A percentile compares a stretch with the other conserved stretches of the same genome.
Conservation (phyloP, 2,888 invertebrate genomes). For the Zeuzera pyrina region DNA sequence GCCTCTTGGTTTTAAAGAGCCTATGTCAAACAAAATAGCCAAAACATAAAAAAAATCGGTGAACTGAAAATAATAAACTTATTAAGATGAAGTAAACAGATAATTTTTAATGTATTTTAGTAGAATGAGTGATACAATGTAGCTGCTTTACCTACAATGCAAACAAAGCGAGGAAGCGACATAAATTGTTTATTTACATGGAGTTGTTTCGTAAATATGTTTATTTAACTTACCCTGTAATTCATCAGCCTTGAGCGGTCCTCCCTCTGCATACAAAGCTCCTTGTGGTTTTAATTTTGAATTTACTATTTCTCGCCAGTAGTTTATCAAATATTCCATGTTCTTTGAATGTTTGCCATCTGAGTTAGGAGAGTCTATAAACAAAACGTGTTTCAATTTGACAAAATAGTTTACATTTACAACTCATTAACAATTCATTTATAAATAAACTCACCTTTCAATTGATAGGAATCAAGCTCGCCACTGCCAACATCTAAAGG, state of each 20-base stretch:
- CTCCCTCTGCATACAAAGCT: conserved; percentile 57
- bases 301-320: conserved; percentile 47
- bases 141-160: conserved; percentile 40
- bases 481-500: conserved; percentile 57
- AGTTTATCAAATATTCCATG: conserved; percentile 58
- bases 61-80: conserved; percentile 30
- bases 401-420: not conserved
- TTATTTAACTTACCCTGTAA: conserved; percentile 39
- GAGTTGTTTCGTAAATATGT: conserved; percentile 8
- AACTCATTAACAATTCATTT: not conserved
- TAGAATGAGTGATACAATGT: conserved; percentile 37
- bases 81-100: conserved; percentile 26
- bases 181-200: conserved; percentile 27
- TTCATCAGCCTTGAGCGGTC: conserved; percentile 52
- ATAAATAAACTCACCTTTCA: conserved; percentile 44
- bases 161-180: conserved; percentile 50
- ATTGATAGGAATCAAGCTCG: conserved; percentile 43
- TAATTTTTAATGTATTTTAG: conserved; percentile 24
- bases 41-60: conserved; percentile 25
- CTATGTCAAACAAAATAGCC: conserved; percentile 30
- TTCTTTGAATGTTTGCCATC: conserved; percentile 40
- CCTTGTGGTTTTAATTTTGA: conserved; percentile 43
- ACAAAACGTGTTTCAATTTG: not conserved
- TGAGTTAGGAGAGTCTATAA: conserved; percentile 8
- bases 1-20: conserved; percentile 26